Conservation (phyloP, 1,140 invertebrate species). For the Drosophila micromelanica region DNA sequence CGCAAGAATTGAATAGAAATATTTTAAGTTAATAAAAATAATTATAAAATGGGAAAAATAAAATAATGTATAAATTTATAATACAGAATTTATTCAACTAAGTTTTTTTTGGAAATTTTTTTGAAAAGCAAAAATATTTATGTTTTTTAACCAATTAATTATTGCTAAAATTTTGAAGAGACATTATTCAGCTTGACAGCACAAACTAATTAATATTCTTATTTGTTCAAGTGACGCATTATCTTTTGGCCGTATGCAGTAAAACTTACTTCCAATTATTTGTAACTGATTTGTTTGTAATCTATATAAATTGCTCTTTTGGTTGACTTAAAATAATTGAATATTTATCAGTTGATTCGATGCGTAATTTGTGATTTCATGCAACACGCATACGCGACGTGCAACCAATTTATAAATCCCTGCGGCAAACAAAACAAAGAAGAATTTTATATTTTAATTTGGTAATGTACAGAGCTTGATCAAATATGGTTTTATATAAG, state of each 20-base stretch:
- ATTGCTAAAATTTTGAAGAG: too few species aligned
- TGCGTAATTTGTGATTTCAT: slow-evolving; percentile 47
- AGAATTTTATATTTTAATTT: slow-evolving; percentile 31
- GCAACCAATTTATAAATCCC: slow-evolving; percentile 39
- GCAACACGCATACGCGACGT: slow-evolving; percentile 52
- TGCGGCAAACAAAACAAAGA: not conserved
- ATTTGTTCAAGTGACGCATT: not conserved
- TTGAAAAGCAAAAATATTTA: too few species aligned
- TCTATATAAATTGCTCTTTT: slow-evolving; percentile 40
- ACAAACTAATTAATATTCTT: not conserved
- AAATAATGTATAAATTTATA: too few species aligned
- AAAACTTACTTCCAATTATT: slow-evolving; percentile 31
- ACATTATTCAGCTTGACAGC: not conserved
- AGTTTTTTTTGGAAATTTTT: too few species aligned
- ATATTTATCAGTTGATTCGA: slow-evolving; percentile 55
- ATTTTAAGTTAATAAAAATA: too few species aligned
- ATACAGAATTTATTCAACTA: too few species aligned
- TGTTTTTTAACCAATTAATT: too few species aligned
- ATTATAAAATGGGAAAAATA: too few species aligned
- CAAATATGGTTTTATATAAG: slow-evolving; percentile 12
- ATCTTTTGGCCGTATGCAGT: slow-evolving; percentile 5
- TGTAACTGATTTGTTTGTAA: slow-evolving; percentile 9
- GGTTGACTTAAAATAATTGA: slow-evolving; percentile 23
- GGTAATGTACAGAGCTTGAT: slow-evolving; percentile 10
- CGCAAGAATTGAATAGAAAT: too few species aligned